A percentile compares a stretch with the other conserved stretches of the same genome.
These are phyloP conservation scores for Ameiurus melas DNA, from an alignment of 2,113 vertebrate species.

Conservation along the genomic window DNA sequence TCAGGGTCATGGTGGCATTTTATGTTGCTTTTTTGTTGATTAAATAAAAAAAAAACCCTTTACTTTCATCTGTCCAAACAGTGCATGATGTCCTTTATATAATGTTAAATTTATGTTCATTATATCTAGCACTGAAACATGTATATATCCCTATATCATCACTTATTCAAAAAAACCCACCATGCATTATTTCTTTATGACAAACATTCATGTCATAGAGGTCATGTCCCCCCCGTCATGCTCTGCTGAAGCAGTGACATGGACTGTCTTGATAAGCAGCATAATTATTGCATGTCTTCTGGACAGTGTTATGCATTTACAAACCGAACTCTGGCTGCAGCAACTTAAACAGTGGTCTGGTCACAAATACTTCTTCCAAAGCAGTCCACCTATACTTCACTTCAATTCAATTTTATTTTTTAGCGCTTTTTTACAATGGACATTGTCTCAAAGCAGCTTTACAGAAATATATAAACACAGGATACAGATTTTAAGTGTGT, in stretches of 20 bases:
- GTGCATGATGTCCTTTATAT: background rate
- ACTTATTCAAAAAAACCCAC: background rate
- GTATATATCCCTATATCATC: background rate
- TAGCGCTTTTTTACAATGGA: no score
- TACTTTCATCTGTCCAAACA: background rate
- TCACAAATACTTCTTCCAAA: background rate
- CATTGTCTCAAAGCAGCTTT: no score
- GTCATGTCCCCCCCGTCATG: background rate
- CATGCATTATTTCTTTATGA: background rate
- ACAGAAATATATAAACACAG: no score
- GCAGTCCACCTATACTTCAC: background rate
- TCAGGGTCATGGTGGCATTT: background rate
- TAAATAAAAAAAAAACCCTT: background rate
- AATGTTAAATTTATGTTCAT: background rate
- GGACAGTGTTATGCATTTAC: background rate
- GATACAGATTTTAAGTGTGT: no score
- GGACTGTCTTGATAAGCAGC: background rate
- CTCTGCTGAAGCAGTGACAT: background rate
- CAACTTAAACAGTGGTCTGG: background rate
- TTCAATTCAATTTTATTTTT: no score
- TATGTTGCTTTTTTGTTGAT: background rate
- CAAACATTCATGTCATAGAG: background rate
- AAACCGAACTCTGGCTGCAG: background rate
- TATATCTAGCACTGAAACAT: background rate
- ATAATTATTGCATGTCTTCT: background rate